Conservation (phyloP, 1,140 invertebrate genomes). For the Solen grandis region DNA sequence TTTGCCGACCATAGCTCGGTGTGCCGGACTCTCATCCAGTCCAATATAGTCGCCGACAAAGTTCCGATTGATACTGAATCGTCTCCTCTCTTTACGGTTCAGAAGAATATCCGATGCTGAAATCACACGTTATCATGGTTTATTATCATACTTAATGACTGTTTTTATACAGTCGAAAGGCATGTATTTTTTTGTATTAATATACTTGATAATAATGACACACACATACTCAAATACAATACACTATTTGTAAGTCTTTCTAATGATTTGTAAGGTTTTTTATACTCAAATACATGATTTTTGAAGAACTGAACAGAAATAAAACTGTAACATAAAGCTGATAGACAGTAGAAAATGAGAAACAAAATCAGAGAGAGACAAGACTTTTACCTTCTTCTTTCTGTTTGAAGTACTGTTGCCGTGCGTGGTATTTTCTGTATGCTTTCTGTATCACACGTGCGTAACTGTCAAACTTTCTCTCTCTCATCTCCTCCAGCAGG, state of each 20-base stretch:
- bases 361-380: too few relatives aligned
- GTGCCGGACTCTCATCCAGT: slow-evolving; percentile 84
- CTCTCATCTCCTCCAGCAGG: slow-evolving; percentile 87
- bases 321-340: too few relatives aligned
- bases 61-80: slow-evolving; percentile 86
- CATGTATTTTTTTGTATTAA: too few relatives aligned
- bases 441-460: slow-evolving; percentile 88
- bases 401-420: slow-evolving; percentile 84
- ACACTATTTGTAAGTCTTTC: too few relatives aligned
- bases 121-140: slow-evolving; percentile 49
- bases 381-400: slow-evolving; percentile 86
- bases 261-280: too few relatives aligned
- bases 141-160: too few relatives aligned
- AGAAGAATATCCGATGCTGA: slow-evolving; percentile 84
- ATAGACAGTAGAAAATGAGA: too few relatives aligned
- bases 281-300: too few relatives aligned
- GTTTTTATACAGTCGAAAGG: too few relatives aligned
- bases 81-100: slow-evolving; percentile 86
- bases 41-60: slow-evolving; percentile 90
- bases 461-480: slow-evolving; percentile 87
- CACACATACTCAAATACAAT: too few relatives aligned
- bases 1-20: slow-evolving; percentile 84
- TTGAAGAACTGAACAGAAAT: too few relatives aligned
- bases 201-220: too few relatives aligned
- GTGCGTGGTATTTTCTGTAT: slow-evolving; percentile 87